Base-by-base conservation (phyloP, 2,797 vertebrate genomes). In the Psittacula echo region DNA sequence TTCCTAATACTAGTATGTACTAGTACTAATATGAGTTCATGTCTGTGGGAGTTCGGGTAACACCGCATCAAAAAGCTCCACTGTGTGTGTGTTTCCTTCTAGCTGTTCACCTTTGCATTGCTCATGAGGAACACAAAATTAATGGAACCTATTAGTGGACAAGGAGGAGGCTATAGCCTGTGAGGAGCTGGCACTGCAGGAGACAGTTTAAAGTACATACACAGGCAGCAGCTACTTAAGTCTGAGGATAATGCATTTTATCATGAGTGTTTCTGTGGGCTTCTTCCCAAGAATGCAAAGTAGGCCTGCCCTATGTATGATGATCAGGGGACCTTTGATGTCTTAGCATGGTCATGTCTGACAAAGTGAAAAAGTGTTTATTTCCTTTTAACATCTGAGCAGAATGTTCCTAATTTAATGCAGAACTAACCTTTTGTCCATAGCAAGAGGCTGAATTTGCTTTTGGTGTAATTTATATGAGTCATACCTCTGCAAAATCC, bases 381-480 rank as follows among this genome's bases (percentile, higher is more conserved):
- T 24, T 79, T 93, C 44, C n/a, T 87, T 75, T 81, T 65, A 89
- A 32, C 20, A 54, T 81, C 47, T 68, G 74, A 95, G 56, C n/a
- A 60, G 41, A 95, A 92, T 56, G 32, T 34, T 89, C 23, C 13
- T 94, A 71, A 80, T 66, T 91, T 62, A 94, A 88, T 92, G 56
- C 70, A 93, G 56, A 79, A 58, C 54, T 95, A 96, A 93, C 48
- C 73, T 93, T 96, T 96, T 81, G 79, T 89, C 89, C 87, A 41
- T 37, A 91, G 81, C 42, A 92, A 94, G 67, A 93, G 91, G 73
- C 13, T 91, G 74, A 92, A 89, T 94, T 97, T 75, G 81, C 64
- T 92, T 79, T 92, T 85, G 23, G 70, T 95, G 71, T 93, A 86
- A 94, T 96, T 94, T 96, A 89, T 44, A 32, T 78, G 93, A 96